Evolutionary conservation across 2,113 vertebrate species (phyloP), one percentile per base, ranked within the genome.

Genomic region (Saccopteryx leptura): DNA sequence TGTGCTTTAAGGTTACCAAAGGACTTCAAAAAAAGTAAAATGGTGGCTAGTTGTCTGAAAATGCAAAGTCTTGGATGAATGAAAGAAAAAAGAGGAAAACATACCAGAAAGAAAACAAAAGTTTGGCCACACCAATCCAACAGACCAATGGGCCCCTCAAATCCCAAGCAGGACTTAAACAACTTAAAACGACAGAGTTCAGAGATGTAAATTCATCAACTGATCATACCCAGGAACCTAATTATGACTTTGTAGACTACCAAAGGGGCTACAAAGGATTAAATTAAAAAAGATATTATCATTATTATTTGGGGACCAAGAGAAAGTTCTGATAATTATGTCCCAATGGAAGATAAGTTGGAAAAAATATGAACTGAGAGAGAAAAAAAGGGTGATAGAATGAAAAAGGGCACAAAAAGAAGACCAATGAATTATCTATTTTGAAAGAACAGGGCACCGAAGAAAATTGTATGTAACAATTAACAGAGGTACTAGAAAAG

Each of bases 401-500:
- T 85, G n/a, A 89, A 94, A 56, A 8, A 18, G 7, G 18, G n/a
- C 68, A 81, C 48, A 69, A 75, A 65, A 91, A 39, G 39, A 94
- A 86, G 58, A 88, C 63, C 50, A 71, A 68, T 21, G 54, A 85
- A 75, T 79, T 76, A 90, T 89, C 61, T 87, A 61, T 88, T 96
- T 75, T 65, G 68, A 94, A 95, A 86, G 93, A 96, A 88, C 10
- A 84, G 17, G 56, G 66, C 26, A 33, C 48, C 87, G 46, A 97
- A 91, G 63, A 82, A 88, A 94, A 87, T 93, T 87, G 90, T 56
- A 69, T 31, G 88, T 48, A 95, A 95, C 76, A 93, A 97, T 97
- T 95, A 97, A 83, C 75, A 52, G 71, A 94, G 69, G 86, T 90
- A 61, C 78, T 71, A 69, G 84, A 31, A 87, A 88, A 82, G 90